Percentiles rank a stretch among this genome's conserved stretches.
Evolutionary conservation across 2,888 invertebrate species (phyloP).

Genomic region (Chelonus formosanus): DNA sequence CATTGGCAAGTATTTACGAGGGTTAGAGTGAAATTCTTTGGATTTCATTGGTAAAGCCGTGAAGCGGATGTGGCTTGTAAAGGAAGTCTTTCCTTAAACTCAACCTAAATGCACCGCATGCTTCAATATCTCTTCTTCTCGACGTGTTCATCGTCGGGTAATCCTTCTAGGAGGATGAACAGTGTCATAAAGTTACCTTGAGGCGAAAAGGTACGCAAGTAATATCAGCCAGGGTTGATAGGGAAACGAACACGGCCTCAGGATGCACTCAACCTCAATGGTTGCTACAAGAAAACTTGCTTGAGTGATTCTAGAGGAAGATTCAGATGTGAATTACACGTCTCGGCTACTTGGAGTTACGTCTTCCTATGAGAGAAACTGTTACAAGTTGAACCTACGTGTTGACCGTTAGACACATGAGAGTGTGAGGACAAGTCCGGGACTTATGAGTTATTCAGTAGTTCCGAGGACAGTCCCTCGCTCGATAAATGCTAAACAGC

Average conservation of each 20-base stretch:
- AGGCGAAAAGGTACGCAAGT: constrained; percentile 8
- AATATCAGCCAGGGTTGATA: not conserved
- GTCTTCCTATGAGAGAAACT: constrained; percentile 48
- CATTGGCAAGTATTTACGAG: constrained; percentile 12
- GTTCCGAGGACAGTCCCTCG: constrained; percentile 41
- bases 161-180: constrained; percentile 43
- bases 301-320: not conserved
- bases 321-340: constrained; percentile 36
- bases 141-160: constrained; percentile 32
- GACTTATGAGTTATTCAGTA: constrained; percentile 60
- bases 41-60: constrained; percentile 16
- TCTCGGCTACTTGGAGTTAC: constrained; percentile 45
- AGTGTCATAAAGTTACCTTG: constrained; percentile 38
- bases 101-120: constrained; percentile 7
- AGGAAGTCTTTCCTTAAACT: constrained; percentile 5
- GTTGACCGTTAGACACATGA: constrained; percentile 13
- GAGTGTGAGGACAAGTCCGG: constrained; percentile 35
- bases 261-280: constrained; percentile 18
- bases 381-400: constrained; percentile 25
- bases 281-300: not conserved
- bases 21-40: constrained; percentile 14
- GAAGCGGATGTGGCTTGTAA: constrained; percentile 19
- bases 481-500: constrained; percentile 59
- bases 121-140: not conserved
- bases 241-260: constrained; percentile 22